These are phyloP conservation scores for Tetragnatha montana DNA, from an alignment of 2,888 invertebrate genomes.

Conservation along the genomic window DNA sequence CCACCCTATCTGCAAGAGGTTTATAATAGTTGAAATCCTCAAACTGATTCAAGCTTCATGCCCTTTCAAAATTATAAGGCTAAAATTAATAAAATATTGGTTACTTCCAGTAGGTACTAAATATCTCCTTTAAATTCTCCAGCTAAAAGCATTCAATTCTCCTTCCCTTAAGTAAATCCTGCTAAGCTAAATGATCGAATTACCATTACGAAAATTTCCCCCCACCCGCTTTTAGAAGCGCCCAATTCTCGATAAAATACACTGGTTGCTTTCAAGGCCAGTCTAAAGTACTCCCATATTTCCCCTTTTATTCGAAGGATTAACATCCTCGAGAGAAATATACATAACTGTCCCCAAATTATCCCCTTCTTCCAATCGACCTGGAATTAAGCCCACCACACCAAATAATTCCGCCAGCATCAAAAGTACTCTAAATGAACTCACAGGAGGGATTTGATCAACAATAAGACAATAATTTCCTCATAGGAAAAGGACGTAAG, in stretches of 20 bases:
- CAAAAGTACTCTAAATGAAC: not conserved
- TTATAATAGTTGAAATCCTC: too few species aligned
- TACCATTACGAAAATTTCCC: not conserved
- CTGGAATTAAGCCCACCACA: not conserved
- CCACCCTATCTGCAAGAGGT: too few species aligned
- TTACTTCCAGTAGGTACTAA: too few species aligned
- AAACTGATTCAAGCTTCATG: too few species aligned
- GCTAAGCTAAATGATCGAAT: not conserved
- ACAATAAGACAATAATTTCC: slow-evolving; percentile 32
- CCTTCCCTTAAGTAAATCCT: not conserved
- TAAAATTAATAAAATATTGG: too few species aligned
- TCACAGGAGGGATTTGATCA: slow-evolving; percentile 18
- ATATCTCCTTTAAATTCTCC: too few species aligned
- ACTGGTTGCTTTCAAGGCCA: not conserved
- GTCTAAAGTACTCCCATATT: not conserved
- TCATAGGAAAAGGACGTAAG: not conserved
- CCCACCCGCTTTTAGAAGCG: too few species aligned
- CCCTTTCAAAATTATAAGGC: too few species aligned
- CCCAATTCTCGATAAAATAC: too few species aligned
- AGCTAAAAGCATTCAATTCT: too few species aligned
- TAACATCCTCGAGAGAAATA: not conserved
- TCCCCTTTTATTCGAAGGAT: not conserved
- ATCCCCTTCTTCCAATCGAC: not conserved
- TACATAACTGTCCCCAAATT: not conserved
- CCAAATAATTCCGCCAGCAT: not conserved